Evolutionary conservation across 1,140 invertebrate genomes (phyloP), one percentile per base, ranked within the genome.

Genomic region (Cydia splendana): DNA sequence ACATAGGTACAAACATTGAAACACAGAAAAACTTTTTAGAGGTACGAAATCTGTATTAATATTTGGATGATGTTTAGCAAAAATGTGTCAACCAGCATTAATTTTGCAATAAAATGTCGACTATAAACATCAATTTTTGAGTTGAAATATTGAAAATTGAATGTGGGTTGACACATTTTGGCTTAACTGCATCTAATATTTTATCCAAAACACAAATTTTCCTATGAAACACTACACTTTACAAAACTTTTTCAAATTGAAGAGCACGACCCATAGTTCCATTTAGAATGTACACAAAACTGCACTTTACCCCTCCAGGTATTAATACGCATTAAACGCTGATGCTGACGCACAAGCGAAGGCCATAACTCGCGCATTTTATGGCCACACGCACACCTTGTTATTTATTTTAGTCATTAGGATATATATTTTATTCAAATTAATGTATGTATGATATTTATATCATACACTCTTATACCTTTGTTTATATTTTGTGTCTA

Each of bases 281-380:
- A 51, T 51, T 51, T 51, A 15, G 15, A 18, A n/a, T 73, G 69
- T 42, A 18, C 15, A 71, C 34, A 30, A 73, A 73, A 73, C 69
- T 73, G 69, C 69, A 73, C 69, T 73, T 42, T 42, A 73, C 38
- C 34, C 69, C 65, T 73, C 18, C 9, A 51, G 38, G 71, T 51
- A 45, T 74, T 74, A 24, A 24, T 42, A 48, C 71, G 71, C 30
- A 69, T 34, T 69, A 34, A 30, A 30, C 28, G 15, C 34, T 15
- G 13, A 48, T 48, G 45, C 12, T 57, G 75, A 78, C 78, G 65
- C 76, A 62, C 75, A 74, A 77, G 76, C 57, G 75, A 45, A 62
- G 65, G 15, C 69, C 78, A 38, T 82, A 82, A 82, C 53, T 82
- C 78, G 74, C 78, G 10, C 5, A 34, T 75, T 80, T 82, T 80